Conservation (phyloP, 2,113 vertebrate species). For the Dasyprocta punctata region DNA sequence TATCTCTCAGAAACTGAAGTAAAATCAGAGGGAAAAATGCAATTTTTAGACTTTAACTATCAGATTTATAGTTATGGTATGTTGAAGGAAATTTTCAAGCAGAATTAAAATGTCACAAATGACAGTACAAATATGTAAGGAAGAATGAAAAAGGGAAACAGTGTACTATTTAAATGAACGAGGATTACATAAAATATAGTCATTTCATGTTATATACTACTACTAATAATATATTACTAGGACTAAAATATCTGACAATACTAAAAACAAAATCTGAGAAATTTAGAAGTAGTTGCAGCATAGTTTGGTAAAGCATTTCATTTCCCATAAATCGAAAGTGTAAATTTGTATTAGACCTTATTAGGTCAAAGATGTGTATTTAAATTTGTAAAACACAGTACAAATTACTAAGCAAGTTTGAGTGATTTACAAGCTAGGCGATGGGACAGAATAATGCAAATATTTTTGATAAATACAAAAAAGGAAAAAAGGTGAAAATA, state of each 20-base stretch:
- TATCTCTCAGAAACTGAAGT: not conserved
- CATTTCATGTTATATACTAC: not conserved
- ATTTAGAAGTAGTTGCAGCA: not conserved
- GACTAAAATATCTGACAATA: not conserved
- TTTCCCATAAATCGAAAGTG: not conserved
- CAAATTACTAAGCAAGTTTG: not conserved
- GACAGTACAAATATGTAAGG: not conserved
- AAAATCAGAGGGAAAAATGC: not conserved
- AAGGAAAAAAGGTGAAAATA: not conserved
- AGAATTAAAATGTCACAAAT: not conserved
- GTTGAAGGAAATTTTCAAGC: not conserved
- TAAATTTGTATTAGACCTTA: not conserved
- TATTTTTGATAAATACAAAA: not conserved
- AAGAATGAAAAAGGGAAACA: not conserved
- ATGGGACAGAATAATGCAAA: not conserved
- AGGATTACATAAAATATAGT: not conserved
- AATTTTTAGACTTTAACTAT: not conserved
- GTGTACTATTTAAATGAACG: not conserved
- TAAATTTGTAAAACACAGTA: not conserved
- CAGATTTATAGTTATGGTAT: not conserved
- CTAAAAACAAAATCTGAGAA: not conserved
- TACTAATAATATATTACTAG: not conserved
- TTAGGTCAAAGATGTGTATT: not conserved
- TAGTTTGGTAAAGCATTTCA: not conserved
- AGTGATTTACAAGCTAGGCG: not conserved